Base-by-base conservation (phyloP, 2,888 invertebrate genomes). In the Corbicula japonica region DNA sequence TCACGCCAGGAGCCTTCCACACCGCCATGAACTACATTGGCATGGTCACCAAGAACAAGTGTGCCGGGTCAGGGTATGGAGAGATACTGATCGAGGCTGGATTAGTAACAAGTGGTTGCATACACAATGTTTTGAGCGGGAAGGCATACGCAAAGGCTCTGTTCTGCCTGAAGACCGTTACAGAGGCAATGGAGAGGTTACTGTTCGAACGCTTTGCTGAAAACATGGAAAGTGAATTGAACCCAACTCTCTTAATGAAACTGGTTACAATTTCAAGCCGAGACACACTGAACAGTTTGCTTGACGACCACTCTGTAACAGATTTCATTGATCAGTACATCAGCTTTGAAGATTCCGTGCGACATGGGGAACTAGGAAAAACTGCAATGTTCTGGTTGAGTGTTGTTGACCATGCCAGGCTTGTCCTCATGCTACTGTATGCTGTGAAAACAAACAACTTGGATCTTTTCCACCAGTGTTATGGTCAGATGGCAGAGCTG, bases 341-440 rank as follows among this genome's bases (percentile, higher is more conserved):
- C 15, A 23, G 6, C 3, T 84, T 35, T 48, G 62, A 66, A 28
- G 6, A 50, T 18, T 26, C 15, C 1, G 48, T 74, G 15, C 38
- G 72, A 48, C 18, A 68, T 4, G 77, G 80, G 12, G 15, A 34
- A 8, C 58, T 50, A 35, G 54, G 76, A 23, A 66, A 77, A 72
- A 80, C 80, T 30, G 72, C 79, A 21, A 38, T 63, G 50, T 68
- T 83, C 52, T 83, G 80, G 81, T 41, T 81, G 44, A 56, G 71
- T 3, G 80, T 78, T 48, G 72, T 80, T 62, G 66, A 84, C 65
- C 81, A 85, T 70, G 48, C 73, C 6, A 79, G 76, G 76, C 66
- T 77, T 21, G 61, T 74, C 10, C 52, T 83, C n/a, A 52, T 70
- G 12, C 74, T 78, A 15, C 23, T 76, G 18, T 15, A 62, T 15